Evolutionary conservation across 2,797 vertebrate species (phyloP).

Genomic region (Rhinichthys osculus): DNA sequence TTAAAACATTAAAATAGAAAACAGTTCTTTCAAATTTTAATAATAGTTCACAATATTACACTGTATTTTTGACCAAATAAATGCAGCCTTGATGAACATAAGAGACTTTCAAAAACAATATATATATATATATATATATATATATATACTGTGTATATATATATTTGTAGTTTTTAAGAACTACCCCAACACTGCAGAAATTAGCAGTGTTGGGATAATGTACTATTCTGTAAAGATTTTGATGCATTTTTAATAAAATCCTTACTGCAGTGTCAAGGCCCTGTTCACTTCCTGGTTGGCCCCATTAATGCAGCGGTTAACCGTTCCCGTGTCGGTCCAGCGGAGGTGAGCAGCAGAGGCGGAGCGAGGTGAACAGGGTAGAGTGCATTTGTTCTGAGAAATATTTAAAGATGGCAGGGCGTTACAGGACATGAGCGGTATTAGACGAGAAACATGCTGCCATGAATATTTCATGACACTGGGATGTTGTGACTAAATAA

Average conservation of each 20-base stretch:
- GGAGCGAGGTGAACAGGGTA: not conserved
- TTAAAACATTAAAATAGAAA: no score
- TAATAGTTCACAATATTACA: no score
- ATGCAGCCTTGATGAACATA: no score
- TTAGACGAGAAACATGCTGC: slow-evolving; percentile 53
- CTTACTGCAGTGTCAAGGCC: not conserved
- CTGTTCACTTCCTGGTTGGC: not conserved
- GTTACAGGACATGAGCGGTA: slow-evolving; percentile 53
- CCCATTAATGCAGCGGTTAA: not conserved
- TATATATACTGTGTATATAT: no score
- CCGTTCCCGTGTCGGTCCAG: slow-evolving; percentile 11
- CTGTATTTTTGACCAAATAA: no score
- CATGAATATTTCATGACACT: slow-evolving; percentile 56
- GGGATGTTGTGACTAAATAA: slow-evolving; percentile 62
- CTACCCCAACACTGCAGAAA: not conserved
- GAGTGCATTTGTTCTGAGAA: slow-evolving; percentile 61
- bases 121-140: no score
- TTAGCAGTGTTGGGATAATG: not conserved
- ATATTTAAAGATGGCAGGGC: slow-evolving; percentile 60
- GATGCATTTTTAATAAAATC: not conserved
- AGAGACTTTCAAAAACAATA: no score
- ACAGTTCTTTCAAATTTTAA: no score
- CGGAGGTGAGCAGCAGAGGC: slow-evolving; percentile 11
- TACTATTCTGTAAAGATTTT: not conserved
- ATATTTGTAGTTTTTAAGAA: not conserved